Conservation (phyloP, 2,888 invertebrate species). For the Chymomyza fuscimana region DNA sequence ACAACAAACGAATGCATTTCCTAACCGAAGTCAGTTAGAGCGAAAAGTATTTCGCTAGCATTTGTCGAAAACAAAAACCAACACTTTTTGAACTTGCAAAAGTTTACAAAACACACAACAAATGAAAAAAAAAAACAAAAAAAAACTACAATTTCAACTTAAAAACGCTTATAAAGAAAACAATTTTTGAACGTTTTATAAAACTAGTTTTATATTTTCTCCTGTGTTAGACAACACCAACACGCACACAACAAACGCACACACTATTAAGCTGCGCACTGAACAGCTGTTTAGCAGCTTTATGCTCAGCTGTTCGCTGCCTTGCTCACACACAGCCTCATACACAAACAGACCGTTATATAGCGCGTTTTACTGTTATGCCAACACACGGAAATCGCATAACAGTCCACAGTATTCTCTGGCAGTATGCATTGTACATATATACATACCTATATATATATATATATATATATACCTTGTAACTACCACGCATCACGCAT, state of each 20-base stretch:
- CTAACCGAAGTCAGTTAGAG: slow-evolving; percentile 28
- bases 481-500: not conserved
- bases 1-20: slow-evolving; percentile 60
- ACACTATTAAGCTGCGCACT: slow-evolving; percentile 19
- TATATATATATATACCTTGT: not conserved
- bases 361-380: slow-evolving; percentile 52
- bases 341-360: slow-evolving; percentile 54
- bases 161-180: slow-evolving; percentile 72
- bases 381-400: slow-evolving; percentile 62
- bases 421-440: slow-evolving; percentile 2
- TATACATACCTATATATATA: not conserved
- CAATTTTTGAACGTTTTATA: slow-evolving; percentile 65
- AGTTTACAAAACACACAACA: slow-evolving; percentile 31
- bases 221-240: slow-evolving; percentile 43
- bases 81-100: slow-evolving; percentile 49
- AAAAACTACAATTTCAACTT: slow-evolving; percentile 72
- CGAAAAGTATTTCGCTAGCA: slow-evolving; percentile 61
- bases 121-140: slow-evolving; percentile 7
- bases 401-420: slow-evolving; percentile 49
- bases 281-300: slow-evolving; percentile 46
- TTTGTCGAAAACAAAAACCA: slow-evolving; percentile 46
- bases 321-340: slow-evolving; percentile 10
- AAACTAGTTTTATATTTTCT: slow-evolving; percentile 63
- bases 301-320: slow-evolving; percentile 28
- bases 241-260: slow-evolving; percentile 6